Evolutionary conservation across 1,140 invertebrate species (phyloP).

Genomic region (Drosophila equinoxialis): DNA sequence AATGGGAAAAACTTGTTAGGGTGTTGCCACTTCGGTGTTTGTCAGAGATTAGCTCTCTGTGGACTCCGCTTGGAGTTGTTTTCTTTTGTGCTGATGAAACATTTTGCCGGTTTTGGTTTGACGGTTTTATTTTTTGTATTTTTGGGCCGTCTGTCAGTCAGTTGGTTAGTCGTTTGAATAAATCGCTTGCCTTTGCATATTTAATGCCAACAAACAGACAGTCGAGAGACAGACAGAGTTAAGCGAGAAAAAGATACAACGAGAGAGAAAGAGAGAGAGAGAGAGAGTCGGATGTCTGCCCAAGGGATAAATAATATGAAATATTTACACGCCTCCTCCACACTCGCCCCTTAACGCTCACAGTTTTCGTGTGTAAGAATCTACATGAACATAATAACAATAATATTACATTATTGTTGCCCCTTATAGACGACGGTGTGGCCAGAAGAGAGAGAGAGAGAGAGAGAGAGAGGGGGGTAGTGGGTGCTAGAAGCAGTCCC

Average conservation of each 20-base stretch:
- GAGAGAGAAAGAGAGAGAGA: too few relatives aligned
- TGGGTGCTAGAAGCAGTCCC: neutral
- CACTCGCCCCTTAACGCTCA: neutral
- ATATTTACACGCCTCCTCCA: constrained; percentile 54
- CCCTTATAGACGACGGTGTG: constrained; percentile 6
- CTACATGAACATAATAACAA: constrained; percentile 51
- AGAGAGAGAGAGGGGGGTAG: neutral
- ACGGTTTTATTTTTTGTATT: constrained; percentile 32
- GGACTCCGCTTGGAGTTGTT: neutral
- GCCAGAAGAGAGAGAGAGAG: neutral
- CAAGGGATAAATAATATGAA: constrained; percentile 71
- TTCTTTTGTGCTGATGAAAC: constrained; percentile 48
- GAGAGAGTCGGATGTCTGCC: constrained; percentile 18
- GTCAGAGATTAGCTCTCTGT: neutral
- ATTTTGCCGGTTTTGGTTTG: constrained; percentile 61
- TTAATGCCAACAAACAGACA: constrained; percentile 60
- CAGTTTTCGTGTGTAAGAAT: neutral
- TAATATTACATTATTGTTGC: constrained; percentile 55
- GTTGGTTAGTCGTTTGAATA: constrained; percentile 52
- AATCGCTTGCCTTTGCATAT: constrained; percentile 72
- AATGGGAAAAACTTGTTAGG: neutral
- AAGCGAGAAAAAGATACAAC: neutral
- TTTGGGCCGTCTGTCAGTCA: constrained; percentile 52
- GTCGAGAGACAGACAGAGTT: neutral
- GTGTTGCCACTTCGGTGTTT: neutral